Evolutionary conservation across 23 tunicate species (phyloP), one percentile per base, ranked within the genome.

Genomic region (Styela plicata): DNA sequence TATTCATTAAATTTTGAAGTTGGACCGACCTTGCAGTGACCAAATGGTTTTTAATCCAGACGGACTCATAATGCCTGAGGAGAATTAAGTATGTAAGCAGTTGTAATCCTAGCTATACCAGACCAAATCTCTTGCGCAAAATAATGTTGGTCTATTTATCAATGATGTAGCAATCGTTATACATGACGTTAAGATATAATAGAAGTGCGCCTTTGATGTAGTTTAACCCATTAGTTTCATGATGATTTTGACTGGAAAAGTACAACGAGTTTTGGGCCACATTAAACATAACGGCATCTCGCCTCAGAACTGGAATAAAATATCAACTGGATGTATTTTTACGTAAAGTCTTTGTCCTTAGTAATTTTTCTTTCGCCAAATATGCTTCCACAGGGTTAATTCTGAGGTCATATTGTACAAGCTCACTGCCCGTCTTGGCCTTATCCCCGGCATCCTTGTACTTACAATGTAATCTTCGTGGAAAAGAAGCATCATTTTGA

Each of bases 401-500:
- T 44, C n/a, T 44, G 10, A 44, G 57, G 13, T 44, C 57, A 44
- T 7, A 7, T 44, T 5, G 13, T 44, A 44, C 57, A 44, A 44
- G 13, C 13, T 7, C 13, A 7, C 10, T 44, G 57, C 57, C 57
- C 57, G 57, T 44, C 57, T 44, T 44, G 57, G 13, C 57, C 30
- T 33, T 52, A 76, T 76, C 66, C 30, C 24, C 53, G 1, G 52
- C 66, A 17, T 76, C 53, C 52, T 44, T 76, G 64, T 76, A 25
- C 64, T 53, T 26, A 44, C 66, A n/a, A n/a, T 29, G 31, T 76
- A 76, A 76, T 76, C 81, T 57, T 76, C 81, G 81, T 76, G 81
- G 81, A 76, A 76, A 76, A 36, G 67, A 1, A 19, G n/a, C n/a
- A n/a, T n/a, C n/a, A n/a, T n/a, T n/a, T n/a, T n/a, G n/a, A n/a